Base-by-base conservation (phyloP, 1,140 invertebrate species). In the Tetramorium parvispinum region DNA sequence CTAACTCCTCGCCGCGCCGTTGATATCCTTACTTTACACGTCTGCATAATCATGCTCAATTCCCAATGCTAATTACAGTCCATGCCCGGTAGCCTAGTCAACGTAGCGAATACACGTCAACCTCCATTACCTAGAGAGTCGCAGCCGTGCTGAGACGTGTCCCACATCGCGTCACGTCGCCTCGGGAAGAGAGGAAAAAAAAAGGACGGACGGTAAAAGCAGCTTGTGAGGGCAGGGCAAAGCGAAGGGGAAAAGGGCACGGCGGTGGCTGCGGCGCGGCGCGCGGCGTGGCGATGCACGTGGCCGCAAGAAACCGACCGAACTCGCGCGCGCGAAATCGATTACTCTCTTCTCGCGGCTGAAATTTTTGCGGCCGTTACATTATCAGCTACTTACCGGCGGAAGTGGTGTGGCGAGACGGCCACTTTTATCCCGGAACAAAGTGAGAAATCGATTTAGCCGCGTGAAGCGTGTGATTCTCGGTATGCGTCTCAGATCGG, bases 61-160 rank as follows among this genome's bases (percentile, higher is more conserved):
- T 94, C 93, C 94, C 92, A 93, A 94, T 94, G 94, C 94, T 94
- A 95, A 94, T 94, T 94, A 94, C 93, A 94, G 92, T 92, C 92
- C 91, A 85, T 86, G 89, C 49, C 49, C 66, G 71, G 83, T 90
- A 66, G 61, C 59, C 53, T 66, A 68, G 59, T 70, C 91, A 91
- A 92, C 89, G 89, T 90, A 90, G 91, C 92, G 91, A 93, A 92
- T 93, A 91, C 91, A 88, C 91, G 91, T 93, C 91, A 87, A 92
- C 91, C 92, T 90, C 88, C 89, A 85, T 93, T 89, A 93, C 89
- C 89, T 92, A 85, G 43, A 24, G 59, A 75, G 73, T 78, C 51
- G 55, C 27, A 82, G 57, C 68, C 68, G 57, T 73, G 79, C 81
- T 24, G 43, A 81, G 61, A 82, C 66, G 75, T 59, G 32, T 85